Base-by-base conservation (phyloP, 2,797 vertebrate species). In the Acipenser oxyrinchus region DNA sequence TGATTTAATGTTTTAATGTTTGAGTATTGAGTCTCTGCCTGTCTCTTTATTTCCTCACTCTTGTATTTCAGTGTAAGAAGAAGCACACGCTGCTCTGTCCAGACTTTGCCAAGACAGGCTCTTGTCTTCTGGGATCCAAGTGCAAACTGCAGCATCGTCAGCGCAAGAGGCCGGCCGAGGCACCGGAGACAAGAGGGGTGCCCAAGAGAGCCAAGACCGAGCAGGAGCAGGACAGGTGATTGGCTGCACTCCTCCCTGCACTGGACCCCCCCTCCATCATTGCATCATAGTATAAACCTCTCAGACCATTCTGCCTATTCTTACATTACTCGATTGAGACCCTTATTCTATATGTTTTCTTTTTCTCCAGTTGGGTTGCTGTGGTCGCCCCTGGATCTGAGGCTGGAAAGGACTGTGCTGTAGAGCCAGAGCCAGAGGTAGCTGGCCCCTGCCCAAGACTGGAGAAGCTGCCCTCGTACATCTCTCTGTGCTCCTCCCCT, bases 11-110 rank as follows among this genome's bases (percentile, higher is more conserved):
- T 62, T 10, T 11, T 62, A 48, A 49, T 48, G 6, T 49, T n/a
- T 37, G 37, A 37, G 18, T 18, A 18, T 18, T 2, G 6, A 48
- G 10, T 48, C 61, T 8, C 23, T 23, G 6, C 6, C 37, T 1
- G 12, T 48, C 37, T 11, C 60, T 10, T 58, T 63, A 23, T 1
- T 64, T 2, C 73, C 48, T 15, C 66, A 11, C 12, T 66, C 12
- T 23, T n/a, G 2, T 10, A 15, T 50, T 1, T 0, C 84, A 97
- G 96, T 99, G 96, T 83, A 98, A 98, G 89, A 97, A 93, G 90
- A 97, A 97, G 68, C 96, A 99, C 86, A 97, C 93, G 0, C 82
- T 98, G 72, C 85, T 95, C 74, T 99, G 96, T 77, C 93, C 93
- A 0, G 94, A 98, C 79, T 98, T 95, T 70, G 88, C 90, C 55